Conservation (phyloP, 2,797 vertebrate genomes). For the Danio jaintianensis region DNA sequence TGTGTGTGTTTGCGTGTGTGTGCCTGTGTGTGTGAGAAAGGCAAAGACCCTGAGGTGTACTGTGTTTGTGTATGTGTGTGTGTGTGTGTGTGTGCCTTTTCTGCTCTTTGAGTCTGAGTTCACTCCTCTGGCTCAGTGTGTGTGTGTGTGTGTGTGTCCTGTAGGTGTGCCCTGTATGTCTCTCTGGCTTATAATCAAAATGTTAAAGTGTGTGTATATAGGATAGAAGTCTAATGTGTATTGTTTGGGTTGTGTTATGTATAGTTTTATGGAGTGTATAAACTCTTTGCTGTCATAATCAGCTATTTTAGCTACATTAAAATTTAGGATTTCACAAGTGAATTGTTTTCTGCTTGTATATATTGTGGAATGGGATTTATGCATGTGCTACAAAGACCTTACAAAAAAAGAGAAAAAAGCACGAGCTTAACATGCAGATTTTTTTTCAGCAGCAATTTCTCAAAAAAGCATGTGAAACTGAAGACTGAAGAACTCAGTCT, state of each 20-base stretch:
- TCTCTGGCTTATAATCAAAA: constrained; percentile 40
- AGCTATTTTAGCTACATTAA: not conserved
- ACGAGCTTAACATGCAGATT: too few relatives aligned
- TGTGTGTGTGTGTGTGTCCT: constrained; percentile 43
- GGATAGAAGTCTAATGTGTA: not conserved
- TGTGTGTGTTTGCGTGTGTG: constrained; percentile 37
- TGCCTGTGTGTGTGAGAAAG: constrained; percentile 41
- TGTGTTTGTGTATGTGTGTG: constrained; percentile 39
- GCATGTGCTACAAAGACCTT: not conserved
- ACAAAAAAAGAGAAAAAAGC: not conserved
- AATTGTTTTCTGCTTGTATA: not conserved
- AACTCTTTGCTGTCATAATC: not conserved
- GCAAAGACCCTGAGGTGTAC: constrained; percentile 41
- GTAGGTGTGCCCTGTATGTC: constrained; percentile 41
- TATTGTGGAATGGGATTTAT: not conserved
- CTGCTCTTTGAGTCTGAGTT: constrained; percentile 32
- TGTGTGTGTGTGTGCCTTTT: constrained; percentile 31
- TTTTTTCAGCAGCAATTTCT: not conserved
- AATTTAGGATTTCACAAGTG: too few relatives aligned
- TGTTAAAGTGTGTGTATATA: not conserved
- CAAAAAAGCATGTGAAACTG: too few relatives aligned
- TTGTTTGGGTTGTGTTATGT: not conserved
- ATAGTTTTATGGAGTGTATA: not conserved
- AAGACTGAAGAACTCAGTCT: too few relatives aligned
- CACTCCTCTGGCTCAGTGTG: constrained; percentile 23